Evolutionary conservation across 2,797 vertebrate species (phyloP).

Genomic region (Nothura maculosa): DNA sequence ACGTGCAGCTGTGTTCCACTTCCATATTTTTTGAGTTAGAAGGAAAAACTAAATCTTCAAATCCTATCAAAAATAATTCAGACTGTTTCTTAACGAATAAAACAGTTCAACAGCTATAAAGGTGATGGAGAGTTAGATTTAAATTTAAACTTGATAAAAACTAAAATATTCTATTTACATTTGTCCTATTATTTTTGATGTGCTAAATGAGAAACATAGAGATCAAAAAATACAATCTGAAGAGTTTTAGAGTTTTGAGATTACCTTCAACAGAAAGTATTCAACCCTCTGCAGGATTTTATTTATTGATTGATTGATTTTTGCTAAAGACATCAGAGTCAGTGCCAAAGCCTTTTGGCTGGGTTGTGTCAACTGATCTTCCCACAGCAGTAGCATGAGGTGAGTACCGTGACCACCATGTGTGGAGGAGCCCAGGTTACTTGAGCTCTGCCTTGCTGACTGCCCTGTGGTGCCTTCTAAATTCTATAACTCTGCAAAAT

Average conservation of each 20-base stretch:
- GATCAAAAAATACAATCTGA: background rate
- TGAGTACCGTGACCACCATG: fast-evolving
- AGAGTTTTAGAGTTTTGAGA: background rate
- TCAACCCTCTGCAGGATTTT: background rate
- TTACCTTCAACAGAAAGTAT: background rate
- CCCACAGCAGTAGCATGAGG: background rate
- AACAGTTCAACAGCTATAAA: background rate
- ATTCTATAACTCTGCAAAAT: background rate
- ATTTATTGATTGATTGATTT: background rate
- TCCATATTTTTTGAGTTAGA: background rate
- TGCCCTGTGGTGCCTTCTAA: background rate
- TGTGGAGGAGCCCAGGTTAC: background rate
- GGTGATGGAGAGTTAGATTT: background rate
- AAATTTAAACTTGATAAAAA: background rate
- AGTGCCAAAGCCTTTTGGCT: background rate
- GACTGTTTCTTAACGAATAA: background rate
- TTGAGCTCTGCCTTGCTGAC: background rate
- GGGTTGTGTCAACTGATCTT: background rate
- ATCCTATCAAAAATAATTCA: background rate
- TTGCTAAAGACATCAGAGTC: background rate
- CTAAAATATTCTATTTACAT: background rate
- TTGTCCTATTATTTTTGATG: background rate
- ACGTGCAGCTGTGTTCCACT: background rate
- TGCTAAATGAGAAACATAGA: background rate
- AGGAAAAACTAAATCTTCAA: background rate